Percentiles rank a stretch among this genome's conserved stretches.
These are phyloP conservation scores for Malurus splendens DNA, from an alignment of 2,797 vertebrate genomes.

Conservation along the genomic window DNA sequence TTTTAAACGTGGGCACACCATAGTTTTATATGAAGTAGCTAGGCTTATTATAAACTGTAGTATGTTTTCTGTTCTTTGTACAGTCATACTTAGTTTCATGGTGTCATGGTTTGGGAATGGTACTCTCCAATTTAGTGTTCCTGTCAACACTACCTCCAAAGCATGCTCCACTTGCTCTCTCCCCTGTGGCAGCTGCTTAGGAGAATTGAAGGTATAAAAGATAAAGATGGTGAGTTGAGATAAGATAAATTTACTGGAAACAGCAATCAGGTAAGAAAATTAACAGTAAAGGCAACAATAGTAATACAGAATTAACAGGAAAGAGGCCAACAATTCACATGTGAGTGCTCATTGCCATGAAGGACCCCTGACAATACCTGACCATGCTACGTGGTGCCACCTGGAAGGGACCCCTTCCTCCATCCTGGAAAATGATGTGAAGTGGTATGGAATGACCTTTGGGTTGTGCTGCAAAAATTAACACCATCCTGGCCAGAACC, in stretches of 20 bases:
- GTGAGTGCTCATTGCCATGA: rapidly evolving
- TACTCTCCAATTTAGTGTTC: not conserved
- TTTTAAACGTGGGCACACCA: not conserved
- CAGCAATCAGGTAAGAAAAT: not conserved
- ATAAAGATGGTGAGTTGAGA: not conserved
- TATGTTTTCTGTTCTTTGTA: not conserved
- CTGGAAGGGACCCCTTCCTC: not conserved
- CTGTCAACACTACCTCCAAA: not conserved
- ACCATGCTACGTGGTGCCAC: rapidly evolving
- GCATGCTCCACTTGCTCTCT: not conserved
- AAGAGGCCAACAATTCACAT: not conserved
- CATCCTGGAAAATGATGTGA: not conserved
- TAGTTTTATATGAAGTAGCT: not conserved
- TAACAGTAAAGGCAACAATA: not conserved
- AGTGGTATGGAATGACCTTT: not conserved
- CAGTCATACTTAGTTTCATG: not conserved
- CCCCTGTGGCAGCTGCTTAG: not conserved
- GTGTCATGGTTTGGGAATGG: not conserved
- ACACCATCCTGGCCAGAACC: not conserved
- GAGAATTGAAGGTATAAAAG: not conserved
- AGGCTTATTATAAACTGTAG: not conserved
- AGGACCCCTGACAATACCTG: not conserved
- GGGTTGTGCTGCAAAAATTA: not conserved
- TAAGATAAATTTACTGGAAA: not conserved
- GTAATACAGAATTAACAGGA: not conserved